Percentiles rank a stretch among this genome's conserved stretches.
phyloP scores from a whole-genome alignment of 2,797 vertebrate species.

The Pantherophis vulpinus region DNA sequence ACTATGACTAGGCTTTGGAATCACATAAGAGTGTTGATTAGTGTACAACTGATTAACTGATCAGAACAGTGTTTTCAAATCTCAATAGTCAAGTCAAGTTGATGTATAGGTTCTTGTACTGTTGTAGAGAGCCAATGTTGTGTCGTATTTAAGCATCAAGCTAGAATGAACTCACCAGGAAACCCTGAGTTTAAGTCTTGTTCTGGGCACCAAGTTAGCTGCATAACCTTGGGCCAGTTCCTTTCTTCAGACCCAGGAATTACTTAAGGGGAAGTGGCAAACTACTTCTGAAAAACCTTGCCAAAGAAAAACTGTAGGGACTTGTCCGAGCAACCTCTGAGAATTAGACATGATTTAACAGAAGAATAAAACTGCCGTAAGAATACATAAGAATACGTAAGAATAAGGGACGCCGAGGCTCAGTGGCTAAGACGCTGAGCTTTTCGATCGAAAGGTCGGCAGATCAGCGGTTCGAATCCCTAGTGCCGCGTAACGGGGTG shows the following conservation, averaged over 20 bases:
- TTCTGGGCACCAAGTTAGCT: neutral
- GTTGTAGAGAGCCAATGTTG: neutral
- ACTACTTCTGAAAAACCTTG: neutral
- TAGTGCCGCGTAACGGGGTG: too few relatives aligned
- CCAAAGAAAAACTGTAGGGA: neutral
- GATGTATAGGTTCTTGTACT: neutral
- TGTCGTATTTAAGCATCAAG: neutral
- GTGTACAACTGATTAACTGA: too few relatives aligned
- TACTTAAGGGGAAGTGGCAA: neutral
- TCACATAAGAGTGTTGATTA: neutral
- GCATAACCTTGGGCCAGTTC: neutral
- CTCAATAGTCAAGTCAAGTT: neutral
- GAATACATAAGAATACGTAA: neutral
- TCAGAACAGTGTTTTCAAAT: neutral
- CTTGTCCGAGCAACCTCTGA: neutral
- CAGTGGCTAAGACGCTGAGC: too few relatives aligned
- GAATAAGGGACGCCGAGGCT: too few relatives aligned
- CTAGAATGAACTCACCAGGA: neutral
- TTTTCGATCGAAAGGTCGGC: too few relatives aligned
- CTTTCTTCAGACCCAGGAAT: neutral
- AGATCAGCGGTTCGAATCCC: too few relatives aligned
- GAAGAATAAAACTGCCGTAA: neutral
- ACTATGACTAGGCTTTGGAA: neutral
- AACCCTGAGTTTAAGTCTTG: neutral
- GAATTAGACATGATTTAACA: neutral